Conservation (phyloP, 2,113 vertebrate genomes). For the Fukomys damarensis region DNA sequence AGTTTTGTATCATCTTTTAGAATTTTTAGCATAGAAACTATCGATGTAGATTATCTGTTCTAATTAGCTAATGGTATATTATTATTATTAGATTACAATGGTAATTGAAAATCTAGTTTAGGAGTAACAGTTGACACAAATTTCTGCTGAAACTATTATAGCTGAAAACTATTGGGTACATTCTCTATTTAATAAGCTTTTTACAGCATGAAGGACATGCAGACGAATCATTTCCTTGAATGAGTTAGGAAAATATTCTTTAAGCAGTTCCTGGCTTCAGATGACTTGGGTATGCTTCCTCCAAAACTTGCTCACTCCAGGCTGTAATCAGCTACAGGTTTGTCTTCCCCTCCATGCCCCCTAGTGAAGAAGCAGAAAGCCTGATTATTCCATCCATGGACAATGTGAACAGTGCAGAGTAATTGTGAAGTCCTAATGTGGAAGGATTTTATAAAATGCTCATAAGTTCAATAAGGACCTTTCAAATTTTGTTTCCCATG, state of each 20-base stretch:
- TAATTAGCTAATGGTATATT: neutral
- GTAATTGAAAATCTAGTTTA: neutral
- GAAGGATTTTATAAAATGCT: neutral
- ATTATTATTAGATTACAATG: neutral
- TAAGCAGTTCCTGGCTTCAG: neutral
- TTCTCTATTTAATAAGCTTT: conserved; percentile 22
- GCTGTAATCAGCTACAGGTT: neutral
- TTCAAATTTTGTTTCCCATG: neutral
- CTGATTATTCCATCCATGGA: neutral
- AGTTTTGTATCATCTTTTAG: neutral
- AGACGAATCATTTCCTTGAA: neutral
- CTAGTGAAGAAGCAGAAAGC: neutral
- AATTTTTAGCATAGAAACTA: neutral
- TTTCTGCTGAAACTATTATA: too few species aligned
- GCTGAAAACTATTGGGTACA: neutral
- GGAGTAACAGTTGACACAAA: neutral
- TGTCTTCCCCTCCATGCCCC: neutral
- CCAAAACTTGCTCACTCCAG: neutral
- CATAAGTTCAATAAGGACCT: neutral
- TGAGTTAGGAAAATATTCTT: neutral
- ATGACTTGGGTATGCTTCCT: neutral
- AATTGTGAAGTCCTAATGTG: neutral
- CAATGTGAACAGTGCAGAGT: neutral
- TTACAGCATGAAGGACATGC: neutral
- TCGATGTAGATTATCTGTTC: neutral